phyloP scores from a whole-genome alignment of 2,113 vertebrate genomes.

The Epinephelus lanceolatus region DNA sequence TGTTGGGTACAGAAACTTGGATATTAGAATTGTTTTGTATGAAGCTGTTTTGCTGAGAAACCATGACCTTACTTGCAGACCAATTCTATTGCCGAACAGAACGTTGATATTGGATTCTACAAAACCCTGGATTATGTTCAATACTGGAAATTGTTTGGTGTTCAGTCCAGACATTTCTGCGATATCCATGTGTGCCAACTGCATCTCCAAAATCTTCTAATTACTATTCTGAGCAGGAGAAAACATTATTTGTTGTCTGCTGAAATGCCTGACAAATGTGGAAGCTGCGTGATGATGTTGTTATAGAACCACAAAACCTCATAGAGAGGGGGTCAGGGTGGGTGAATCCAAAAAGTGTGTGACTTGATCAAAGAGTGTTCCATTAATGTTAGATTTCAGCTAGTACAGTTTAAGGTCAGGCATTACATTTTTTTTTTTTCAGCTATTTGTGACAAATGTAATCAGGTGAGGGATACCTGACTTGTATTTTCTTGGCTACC shows the following conservation, averaged over 20 bases:
- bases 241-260: not conserved
- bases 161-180: not conserved
- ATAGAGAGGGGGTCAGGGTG: not conserved
- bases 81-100: not conserved
- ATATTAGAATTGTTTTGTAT: not conserved
- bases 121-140: not conserved
- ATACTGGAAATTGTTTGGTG: not conserved
- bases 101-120: not conserved
- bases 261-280: not conserved
- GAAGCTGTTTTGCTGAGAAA: constrained; percentile 5
- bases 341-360: not conserved
- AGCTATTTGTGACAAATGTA: not conserved
- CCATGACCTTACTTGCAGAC: not conserved
- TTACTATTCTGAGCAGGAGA: not conserved
- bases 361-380: not conserved
- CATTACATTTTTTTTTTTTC: not conserved
- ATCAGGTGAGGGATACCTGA: not conserved
- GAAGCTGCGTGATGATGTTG: not conserved
- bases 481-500: not conserved
- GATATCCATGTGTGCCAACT: not conserved
- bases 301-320: not conserved
- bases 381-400: not conserved
- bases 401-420: not conserved
- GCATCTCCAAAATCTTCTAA: not conserved
- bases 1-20: not conserved